Conservation (phyloP, 2,797 vertebrate species). For the Mormyrops attenuatus region DNA sequence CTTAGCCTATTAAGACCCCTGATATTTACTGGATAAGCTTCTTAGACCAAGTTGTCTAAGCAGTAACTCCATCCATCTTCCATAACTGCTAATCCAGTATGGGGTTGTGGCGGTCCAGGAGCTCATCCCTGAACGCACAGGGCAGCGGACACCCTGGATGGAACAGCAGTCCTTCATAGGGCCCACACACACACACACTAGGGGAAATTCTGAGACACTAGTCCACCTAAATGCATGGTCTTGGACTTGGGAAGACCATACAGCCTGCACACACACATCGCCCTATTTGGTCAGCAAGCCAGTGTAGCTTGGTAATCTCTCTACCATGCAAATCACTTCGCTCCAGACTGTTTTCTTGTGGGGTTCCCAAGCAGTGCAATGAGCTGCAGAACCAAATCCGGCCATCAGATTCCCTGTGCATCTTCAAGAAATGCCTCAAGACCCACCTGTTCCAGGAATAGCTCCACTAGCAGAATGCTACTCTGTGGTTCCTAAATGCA, state of each 20-base stretch:
- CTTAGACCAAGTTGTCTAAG: not conserved
- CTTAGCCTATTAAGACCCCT: not conserved
- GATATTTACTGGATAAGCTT: not conserved
- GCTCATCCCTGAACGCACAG: not conserved
- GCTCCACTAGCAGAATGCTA: not conserved
- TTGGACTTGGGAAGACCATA: not conserved
- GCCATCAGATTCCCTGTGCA: not conserved
- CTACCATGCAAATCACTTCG: not conserved
- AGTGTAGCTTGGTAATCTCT: not conserved
- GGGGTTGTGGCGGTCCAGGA: not conserved
- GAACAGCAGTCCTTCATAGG: not conserved
- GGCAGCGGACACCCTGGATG: not conserved
- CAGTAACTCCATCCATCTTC: not conserved
- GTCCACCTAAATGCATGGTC: not conserved
- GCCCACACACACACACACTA: not conserved
- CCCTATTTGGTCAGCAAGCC: not conserved
- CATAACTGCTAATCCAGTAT: not conserved
- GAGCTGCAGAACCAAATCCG: not conserved
- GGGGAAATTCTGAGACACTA: not conserved
- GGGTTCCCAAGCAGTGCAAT: not conserved
- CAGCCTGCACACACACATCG: not conserved
- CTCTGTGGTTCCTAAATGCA: not conserved
- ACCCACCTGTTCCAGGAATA: not conserved
- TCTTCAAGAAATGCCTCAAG: not conserved
- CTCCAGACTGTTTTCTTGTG: not conserved